Evolutionary conservation across 2,797 vertebrate genomes (phyloP), one percentile per base, ranked within the genome.

Genomic region (Poliocrania exsul): DNA sequence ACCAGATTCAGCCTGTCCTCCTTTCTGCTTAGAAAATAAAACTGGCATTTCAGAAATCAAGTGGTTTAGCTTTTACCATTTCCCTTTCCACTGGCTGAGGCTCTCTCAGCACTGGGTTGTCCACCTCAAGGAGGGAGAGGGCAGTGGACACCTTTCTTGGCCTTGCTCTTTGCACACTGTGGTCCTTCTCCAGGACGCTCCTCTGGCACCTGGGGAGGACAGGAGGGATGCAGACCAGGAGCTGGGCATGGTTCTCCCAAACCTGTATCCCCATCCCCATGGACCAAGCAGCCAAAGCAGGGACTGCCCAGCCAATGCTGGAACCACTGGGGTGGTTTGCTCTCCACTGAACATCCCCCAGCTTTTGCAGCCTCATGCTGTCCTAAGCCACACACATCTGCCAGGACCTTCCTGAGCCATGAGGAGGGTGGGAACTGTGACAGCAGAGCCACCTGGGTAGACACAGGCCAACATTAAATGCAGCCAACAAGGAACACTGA

Each of bases 301-400:
- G n/a, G 53, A 60, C 61, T 31, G 20, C 47, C 28, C 35, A 44
- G 44, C 31, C 50, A 57, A 3, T 1, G 2, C 29, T 64, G 56
- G 46, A 46, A 65, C 23, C 29, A 28, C 51, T 37, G 64, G 1
- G 0, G n/a, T 49, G 51, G 25, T 60, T 75, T 70, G 69, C 35
- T 81, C 40, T 40, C 17, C 24, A 4, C 23, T 47, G 44, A 35
- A 47, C 24, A 25, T 42, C 11, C 38, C 37, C 50, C 2, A 0
- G 29, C 24, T 35, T 62, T 60, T 66, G 35, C 66, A 67, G 38
- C 37, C 49, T 38, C 54, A 38, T 38, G 37, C 12, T 40, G 16
- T 51, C 47, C 60, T 23, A n/a, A 62, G 62, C 26, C 54, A 35
- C 2, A 0, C 9, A 1, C 0, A 0, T 21, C 72, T 82, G 35